A percentile compares a stretch with the other conserved stretches of the same genome.
These are phyloP conservation scores for Eclectus roratus DNA, from an alignment of 2,113 vertebrate genomes.

Conservation along the genomic window DNA sequence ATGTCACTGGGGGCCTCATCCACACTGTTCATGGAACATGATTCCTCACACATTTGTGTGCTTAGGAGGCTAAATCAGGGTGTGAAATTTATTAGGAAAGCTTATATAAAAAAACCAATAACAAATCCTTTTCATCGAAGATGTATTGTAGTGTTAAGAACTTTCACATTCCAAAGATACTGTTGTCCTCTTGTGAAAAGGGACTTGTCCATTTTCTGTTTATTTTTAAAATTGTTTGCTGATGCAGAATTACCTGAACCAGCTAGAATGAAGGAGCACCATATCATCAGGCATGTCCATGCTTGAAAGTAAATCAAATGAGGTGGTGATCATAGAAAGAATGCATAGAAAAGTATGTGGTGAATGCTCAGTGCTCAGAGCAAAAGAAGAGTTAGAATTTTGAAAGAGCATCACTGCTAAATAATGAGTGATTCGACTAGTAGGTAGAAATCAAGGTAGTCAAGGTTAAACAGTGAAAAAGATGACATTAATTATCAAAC, in stretches of 20 bases:
- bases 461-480: not conserved
- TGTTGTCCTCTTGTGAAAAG: not conserved
- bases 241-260: not conserved
- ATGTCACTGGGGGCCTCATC: not conserved
- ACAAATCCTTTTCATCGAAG: not conserved
- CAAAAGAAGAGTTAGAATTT: not conserved
- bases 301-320: not conserved
- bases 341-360: not conserved
- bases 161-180: not conserved
- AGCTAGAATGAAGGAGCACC: not conserved
- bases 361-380: not conserved
- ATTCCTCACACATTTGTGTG: not conserved
- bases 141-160: not conserved
- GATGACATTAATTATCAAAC: not conserved
- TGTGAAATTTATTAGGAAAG: not conserved
- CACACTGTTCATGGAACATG: not conserved
- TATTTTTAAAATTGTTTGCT: not conserved
- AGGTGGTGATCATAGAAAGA: not conserved
- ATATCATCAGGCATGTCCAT: not conserved
- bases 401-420: not conserved
- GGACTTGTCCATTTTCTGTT: not conserved
- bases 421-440: not conserved
- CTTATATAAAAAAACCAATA: not conserved
- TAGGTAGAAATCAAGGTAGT: not conserved
- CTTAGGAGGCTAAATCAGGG: not conserved